These are phyloP conservation scores for Cavia porcellus DNA, from an alignment of 2,113 vertebrate genomes.

Conservation along the genomic window DNA sequence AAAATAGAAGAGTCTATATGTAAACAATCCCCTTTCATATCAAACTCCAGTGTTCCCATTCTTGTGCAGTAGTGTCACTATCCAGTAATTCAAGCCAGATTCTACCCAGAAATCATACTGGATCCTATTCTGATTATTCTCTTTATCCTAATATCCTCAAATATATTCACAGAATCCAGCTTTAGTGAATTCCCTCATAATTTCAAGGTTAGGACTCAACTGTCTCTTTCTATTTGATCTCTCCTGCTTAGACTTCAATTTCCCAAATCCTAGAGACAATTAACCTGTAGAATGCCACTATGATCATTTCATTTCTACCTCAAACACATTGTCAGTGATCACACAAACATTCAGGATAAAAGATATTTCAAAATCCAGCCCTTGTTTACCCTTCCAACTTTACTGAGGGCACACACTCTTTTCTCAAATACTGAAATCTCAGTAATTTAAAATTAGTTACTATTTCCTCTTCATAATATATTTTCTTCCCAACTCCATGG, in stretches of 20 bases:
- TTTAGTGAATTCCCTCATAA: background rate
- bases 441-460: slow-evolving; percentile 26
- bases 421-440: background rate
- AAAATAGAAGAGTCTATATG: background rate
- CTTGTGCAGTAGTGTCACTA: background rate
- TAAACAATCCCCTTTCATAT: background rate
- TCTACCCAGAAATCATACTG: background rate
- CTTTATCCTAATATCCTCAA: background rate
- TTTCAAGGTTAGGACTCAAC: background rate
- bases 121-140: background rate
- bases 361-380: background rate
- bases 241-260: background rate
- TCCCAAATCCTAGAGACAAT: background rate
- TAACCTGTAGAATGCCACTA: background rate
- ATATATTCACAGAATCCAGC: background rate
- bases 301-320: slow-evolving; percentile 12
- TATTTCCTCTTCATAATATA: background rate
- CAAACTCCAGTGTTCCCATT: background rate
- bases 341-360: background rate
- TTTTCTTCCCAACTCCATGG: background rate
- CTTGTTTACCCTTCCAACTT: background rate
- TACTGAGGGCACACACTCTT: background rate
- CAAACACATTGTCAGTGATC: background rate
- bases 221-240: background rate
- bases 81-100: background rate